Base-by-base conservation (phyloP, 1,140 invertebrate genomes). In the Fopius arisanus region DNA sequence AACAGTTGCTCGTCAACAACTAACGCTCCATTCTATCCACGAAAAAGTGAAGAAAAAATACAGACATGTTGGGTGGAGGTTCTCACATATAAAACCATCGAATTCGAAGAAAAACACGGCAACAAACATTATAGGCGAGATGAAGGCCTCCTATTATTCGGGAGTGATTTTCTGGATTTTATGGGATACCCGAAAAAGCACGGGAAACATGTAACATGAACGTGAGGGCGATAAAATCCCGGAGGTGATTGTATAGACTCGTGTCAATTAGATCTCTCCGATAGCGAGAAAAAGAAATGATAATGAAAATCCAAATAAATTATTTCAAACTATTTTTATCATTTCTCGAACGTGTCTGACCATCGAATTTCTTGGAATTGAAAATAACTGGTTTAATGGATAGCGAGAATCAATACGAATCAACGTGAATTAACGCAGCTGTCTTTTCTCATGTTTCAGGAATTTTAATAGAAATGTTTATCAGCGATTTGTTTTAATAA, bases 1-100 rank as follows among this genome's bases (percentile, higher is more conserved):
- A 81, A 84, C 77, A 80, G 79, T 80, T 80, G 78, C 77, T 83
- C 79, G 80, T 83, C 78, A 78, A 80, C 69, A 33, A 77, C 75
- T 82, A 84, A 68, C 66, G 51, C 10, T 21, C 43, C 10, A 73
- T 73, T 21, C 62, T 59, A 26, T 14, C 4, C 67, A 14, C 40
- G 10, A n/a, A 48, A 48, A 48, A 48, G 9, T 28, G 43, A 51
- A 59, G 54, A 23, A 54, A 54, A 19, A 59, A 23, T 4, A 26
- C 19, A 28, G 26, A 26, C 54, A 26, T n/a, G 43, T 2, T 16
- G 43, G 7, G 19, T 51, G 5, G n/a, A 51, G n/a, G 19, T 51
- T 19, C 43, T 16, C 43, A 51, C 54, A 26, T 14, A 59, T 59
- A 59, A 59, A 59, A 59, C 54, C 21, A 26, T 59, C 23, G 54